Evolutionary conservation across 2,113 vertebrate species (phyloP), one percentile per base, ranked within the genome.

Genomic region (Aphelocoma coerulescens): DNA sequence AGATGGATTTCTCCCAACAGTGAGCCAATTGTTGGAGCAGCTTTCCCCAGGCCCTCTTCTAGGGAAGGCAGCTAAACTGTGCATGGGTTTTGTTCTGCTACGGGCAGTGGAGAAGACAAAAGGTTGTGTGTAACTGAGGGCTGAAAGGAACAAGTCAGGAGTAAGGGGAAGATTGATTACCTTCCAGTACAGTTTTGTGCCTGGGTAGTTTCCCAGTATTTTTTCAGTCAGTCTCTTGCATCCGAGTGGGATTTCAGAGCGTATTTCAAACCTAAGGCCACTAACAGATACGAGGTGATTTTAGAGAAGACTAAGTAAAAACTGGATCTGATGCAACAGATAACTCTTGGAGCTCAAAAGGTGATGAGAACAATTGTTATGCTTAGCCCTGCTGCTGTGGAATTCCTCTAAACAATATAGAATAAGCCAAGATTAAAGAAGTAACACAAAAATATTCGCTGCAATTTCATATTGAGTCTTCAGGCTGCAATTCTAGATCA

Each of bases 161-260:
- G 46, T 51, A 94, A 87, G 88, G 79, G 66, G 44, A 82, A 91
- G 91, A 95, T 95, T 96, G 85, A 93, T 95, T 95, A 77, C 51
- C 19, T 79, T 93, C 74, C 52, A 85, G 54, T 92, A 89, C 58
- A 1, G 4, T 59, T 95, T 78, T 77, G 61, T 84, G 89, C 73
- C 13, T 82, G 76, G 18, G 52, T 68, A 67, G 59, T 92, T 91
- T 94, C 58, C 46, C 77, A 87, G 52, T 74, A 41, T 51, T 95
- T 77, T 77, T 84, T 51, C 35, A 93, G 54, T 54, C 91, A 58
- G 28, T 76, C 37, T 86, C 18, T 66, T 62, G 43, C 23, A 65
- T 87, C 21, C 46, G 41, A 77, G n/a, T 39, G 19, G 30, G 28
- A 13, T 71, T 63, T 92, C 49, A 59, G 72, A 48, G 46, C 3